Base-by-base conservation (phyloP, 2,113 vertebrate genomes). In the Rhegmatorhina hoffmannsi region DNA sequence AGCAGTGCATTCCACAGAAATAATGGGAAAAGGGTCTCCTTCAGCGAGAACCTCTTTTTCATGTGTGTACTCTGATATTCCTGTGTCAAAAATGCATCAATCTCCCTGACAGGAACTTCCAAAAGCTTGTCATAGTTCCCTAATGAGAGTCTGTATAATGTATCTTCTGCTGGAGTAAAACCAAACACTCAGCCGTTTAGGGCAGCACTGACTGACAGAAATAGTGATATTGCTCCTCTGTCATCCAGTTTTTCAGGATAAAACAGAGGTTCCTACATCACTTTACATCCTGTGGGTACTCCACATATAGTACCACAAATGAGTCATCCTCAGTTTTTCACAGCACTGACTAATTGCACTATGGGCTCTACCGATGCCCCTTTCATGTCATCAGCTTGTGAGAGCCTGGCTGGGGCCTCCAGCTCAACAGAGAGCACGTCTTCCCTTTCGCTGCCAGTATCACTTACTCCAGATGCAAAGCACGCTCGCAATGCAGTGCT, bases 381-480 rank as follows among this genome's bases (percentile, higher is more conserved):
- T 68, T 62, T 33, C 69, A 24, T 92, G 89, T 81, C 93, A 66
- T 68, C 92, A 55, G 72, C 77, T 96, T 89, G 92, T 7, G 17
- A 91, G 94, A 94, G 62, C 64, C 64, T 62, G 4, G 26, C 84
- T 89, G 90, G 84, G 79, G 49, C 66, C 33, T 18, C 52, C 72
- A 85, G 87, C 85, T 89, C 84, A 21, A 43, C 72, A 68, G 87
- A 94, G 87, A 95, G 56, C 83, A 46, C 1, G 0, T 68, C 87
- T 89, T 92, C 87, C 60, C 81, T 94, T 59, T 40, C 49, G 55
- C 13, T 63, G 78, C 82, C 55, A 87, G 77, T 67, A 73, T 75
- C 50, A 58, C 70, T 67, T 40, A 19, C 49, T 90, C 68, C 95
- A 70, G 85, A 95, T 92, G 73, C 59, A 28, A 55, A 84, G 72